These are phyloP conservation scores for Griposia aprilina DNA, from an alignment of 2,888 invertebrate species.

Conservation along the genomic window DNA sequence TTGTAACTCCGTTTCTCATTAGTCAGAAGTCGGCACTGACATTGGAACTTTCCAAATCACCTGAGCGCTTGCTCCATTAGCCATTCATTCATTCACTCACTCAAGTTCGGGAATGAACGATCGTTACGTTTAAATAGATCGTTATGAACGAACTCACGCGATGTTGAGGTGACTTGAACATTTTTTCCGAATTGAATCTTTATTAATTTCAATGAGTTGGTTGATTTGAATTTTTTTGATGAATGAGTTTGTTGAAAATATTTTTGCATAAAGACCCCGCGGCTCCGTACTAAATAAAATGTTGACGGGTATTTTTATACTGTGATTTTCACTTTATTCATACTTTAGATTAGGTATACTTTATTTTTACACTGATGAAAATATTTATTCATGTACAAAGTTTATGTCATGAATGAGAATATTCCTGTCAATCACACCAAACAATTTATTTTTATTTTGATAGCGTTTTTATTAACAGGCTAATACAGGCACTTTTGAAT, in stretches of 20 bases:
- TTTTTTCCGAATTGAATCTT: conserved; percentile 41
- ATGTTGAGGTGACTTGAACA: conserved; percentile 32
- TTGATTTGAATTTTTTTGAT: conserved; percentile 28
- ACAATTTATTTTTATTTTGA: too few relatives aligned
- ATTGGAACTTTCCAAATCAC: conserved; percentile 69
- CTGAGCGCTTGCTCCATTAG: conserved; percentile 68
- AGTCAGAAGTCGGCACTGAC: conserved; percentile 65
- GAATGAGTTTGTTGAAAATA: conserved; percentile 32
- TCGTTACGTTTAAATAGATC: conserved; percentile 53
- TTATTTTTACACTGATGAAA: not conserved
- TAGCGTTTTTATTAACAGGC: too few relatives aligned
- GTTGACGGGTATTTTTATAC: conserved; percentile 8
- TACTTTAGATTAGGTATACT: too few relatives aligned
- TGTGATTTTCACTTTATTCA: not conserved
- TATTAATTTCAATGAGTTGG: conserved; percentile 53
- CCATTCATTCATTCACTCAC: conserved; percentile 63
- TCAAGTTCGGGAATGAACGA: conserved; percentile 60
- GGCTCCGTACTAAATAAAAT: not conserved
- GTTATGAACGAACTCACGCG: conserved; percentile 49
- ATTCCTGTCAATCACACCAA: not conserved
- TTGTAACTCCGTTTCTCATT: conserved; percentile 59
- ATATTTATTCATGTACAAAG: conserved; percentile 1
- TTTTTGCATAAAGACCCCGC: not conserved
- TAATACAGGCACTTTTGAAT: too few relatives aligned
- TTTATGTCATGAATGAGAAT: not conserved